phyloP scores from a whole-genome alignment of 2,888 invertebrate species.

The Apamea crenata region DNA sequence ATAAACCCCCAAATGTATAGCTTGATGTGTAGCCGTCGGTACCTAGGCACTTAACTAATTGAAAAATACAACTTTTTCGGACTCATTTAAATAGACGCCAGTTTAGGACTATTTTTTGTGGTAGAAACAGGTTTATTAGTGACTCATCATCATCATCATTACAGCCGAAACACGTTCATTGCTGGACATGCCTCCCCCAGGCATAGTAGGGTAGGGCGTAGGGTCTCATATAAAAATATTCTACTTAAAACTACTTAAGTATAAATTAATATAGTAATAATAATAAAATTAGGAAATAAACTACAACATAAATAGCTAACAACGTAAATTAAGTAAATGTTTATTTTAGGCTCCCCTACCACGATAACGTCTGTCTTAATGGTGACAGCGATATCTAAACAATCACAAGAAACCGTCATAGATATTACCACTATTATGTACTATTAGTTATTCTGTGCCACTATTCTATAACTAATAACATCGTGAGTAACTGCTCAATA shows the following conservation, averaged over 20 bases:
- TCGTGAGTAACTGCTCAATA: conserved; percentile 25
- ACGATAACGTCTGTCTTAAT: conserved; percentile 38
- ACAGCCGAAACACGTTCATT: no score
- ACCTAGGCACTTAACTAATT: not conserved
- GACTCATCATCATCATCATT: not conserved
- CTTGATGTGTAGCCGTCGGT: no score
- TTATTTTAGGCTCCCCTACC: conserved; percentile 27
- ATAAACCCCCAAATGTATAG: no score
- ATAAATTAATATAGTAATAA: not conserved
- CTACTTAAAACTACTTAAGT: conserved; percentile 8
- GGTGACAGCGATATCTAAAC: conserved; percentile 36
- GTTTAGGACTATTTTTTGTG: no score
- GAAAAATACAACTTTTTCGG: not conserved
- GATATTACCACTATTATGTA: not conserved
- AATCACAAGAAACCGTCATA: conserved; percentile 44
- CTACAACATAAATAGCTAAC: conserved; percentile 22
- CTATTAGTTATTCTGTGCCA: conserved; percentile 12
- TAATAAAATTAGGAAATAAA: conserved; percentile 18
- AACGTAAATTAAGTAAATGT: conserved; percentile 31
- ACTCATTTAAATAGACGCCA: not conserved
- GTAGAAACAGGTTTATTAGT: not conserved
- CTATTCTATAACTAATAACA: conserved; percentile 28
- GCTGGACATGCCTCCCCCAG: no score
- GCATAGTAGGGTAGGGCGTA: not conserved
- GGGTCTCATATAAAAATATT: conserved; percentile 14